Conservation (phyloP, 2,888 invertebrate species). For the Pyrgus malvae region DNA sequence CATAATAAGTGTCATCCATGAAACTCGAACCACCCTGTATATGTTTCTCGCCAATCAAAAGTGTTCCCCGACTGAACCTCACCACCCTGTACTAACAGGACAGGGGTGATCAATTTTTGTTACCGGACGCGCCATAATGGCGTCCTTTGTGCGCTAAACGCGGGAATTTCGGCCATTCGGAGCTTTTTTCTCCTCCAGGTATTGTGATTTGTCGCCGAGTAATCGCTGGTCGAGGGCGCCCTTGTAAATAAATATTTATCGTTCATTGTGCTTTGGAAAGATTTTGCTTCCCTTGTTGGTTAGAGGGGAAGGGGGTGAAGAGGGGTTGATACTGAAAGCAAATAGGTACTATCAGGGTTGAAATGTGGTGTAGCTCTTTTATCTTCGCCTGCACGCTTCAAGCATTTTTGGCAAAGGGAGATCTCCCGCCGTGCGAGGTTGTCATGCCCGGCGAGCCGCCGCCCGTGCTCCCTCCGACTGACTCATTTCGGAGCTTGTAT, state of each 20-base stretch:
- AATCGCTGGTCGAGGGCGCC: slow-evolving; percentile 26
- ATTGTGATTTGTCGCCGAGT: slow-evolving; percentile 19
- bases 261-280: slow-evolving; percentile 13
- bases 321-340: too few species aligned
- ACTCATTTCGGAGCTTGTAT: too few species aligned
- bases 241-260: slow-evolving; percentile 26
- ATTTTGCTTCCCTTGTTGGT: slow-evolving; percentile 12
- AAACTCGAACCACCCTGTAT: too few species aligned
- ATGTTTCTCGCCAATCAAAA: too few species aligned
- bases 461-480: too few species aligned
- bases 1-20: too few species aligned
- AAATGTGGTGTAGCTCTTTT: too few species aligned
- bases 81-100: neutral
- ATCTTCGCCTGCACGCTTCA: too few species aligned
- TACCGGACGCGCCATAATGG: slow-evolving; percentile 28
- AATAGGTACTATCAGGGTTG: too few species aligned
- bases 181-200: slow-evolving; percentile 15
- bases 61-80: neutral
- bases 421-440: too few species aligned
- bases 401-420: too few species aligned
- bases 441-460: too few species aligned
- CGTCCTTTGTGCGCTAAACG: slow-evolving; percentile 28
- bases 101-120: slow-evolving; percentile 19
- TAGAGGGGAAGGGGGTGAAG: slow-evolving; percentile 4
- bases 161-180: slow-evolving; percentile 18